phyloP scores from a whole-genome alignment of 2,888 invertebrate species.

The Taphrorychus bicolor region DNA sequence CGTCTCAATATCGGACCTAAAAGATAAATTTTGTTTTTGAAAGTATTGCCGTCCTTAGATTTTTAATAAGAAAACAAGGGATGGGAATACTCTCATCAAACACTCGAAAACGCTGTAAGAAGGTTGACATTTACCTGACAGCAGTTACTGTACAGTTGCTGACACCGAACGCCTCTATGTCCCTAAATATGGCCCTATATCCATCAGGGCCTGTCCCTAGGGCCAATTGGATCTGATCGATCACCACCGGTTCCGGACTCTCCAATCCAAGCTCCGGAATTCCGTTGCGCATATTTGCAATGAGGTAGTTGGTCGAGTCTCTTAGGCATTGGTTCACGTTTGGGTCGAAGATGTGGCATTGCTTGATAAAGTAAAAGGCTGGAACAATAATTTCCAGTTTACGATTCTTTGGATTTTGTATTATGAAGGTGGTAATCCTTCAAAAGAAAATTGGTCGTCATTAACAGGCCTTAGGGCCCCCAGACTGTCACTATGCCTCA shows the following conservation, averaged over 20 bases:
- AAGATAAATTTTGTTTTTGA: no score
- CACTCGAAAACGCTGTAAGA: no score
- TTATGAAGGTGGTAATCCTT: no score
- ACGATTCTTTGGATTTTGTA: no score
- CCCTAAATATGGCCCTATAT: constrained; percentile 80
- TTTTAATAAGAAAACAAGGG: no score
- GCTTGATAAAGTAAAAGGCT: constrained; percentile 75
- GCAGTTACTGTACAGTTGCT: constrained; percentile 81
- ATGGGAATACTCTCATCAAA: no score
- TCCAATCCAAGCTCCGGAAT: constrained; percentile 75
- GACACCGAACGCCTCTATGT: constrained; percentile 82
- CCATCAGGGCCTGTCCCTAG: constrained; percentile 83
- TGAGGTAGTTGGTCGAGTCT: constrained; percentile 76
- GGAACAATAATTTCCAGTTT: no score
- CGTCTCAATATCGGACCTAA: constrained; percentile 77
- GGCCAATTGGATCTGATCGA: constrained; percentile 82
- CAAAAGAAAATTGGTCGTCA: not conserved
- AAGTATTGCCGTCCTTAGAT: no score
- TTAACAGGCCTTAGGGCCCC: no score
- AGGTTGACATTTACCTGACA: constrained; percentile 66
- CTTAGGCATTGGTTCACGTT: constrained; percentile 76
- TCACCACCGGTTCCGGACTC: constrained; percentile 80
- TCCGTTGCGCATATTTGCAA: constrained; percentile 75
- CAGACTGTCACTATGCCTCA: no score
- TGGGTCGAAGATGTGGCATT: constrained; percentile 74